A percentile compares a stretch with the other conserved stretches of the same genome.
These are phyloP conservation scores for Cyphomyrus discorhynchus DNA, from an alignment of 2,113 vertebrate species.

Conservation along the genomic window DNA sequence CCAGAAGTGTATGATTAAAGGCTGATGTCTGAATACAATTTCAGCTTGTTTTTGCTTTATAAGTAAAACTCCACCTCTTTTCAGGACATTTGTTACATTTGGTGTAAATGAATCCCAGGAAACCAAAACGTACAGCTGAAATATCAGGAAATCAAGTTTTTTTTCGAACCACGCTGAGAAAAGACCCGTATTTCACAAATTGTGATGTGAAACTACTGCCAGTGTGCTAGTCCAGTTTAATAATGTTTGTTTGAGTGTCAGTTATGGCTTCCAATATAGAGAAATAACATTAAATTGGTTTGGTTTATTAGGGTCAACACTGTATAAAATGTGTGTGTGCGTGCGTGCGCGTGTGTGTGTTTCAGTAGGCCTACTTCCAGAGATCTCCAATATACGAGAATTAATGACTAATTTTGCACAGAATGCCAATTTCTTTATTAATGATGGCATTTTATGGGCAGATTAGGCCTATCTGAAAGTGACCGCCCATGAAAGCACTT, in stretches of 20 bases:
- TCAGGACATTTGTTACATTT: not conserved
- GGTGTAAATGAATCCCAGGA: not conserved
- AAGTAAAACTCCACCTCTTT: not conserved
- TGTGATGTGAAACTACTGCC: not conserved
- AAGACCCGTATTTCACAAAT: not conserved
- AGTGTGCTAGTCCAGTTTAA: not conserved
- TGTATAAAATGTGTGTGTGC: not conserved
- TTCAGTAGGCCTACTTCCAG: not conserved
- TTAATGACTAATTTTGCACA: not conserved
- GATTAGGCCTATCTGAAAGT: not conserved
- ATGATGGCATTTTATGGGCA: not conserved
- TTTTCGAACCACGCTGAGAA: not conserved
- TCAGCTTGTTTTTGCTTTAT: not conserved
- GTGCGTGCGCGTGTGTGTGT: too few species aligned
- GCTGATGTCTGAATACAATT: not conserved
- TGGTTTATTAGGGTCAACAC: not conserved
- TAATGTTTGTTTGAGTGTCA: not conserved
- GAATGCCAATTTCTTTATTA: not conserved
- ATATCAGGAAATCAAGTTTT: too few species aligned
- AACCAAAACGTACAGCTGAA: not conserved
- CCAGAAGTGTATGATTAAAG: not conserved
- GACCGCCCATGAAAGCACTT: not conserved
- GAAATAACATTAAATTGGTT: not conserved
- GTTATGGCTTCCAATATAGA: not conserved
- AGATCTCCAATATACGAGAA: not conserved